These are phyloP conservation scores for Chaetoderma sp. DNA, from an alignment of 2,888 invertebrate species.

Conservation along the genomic window DNA sequence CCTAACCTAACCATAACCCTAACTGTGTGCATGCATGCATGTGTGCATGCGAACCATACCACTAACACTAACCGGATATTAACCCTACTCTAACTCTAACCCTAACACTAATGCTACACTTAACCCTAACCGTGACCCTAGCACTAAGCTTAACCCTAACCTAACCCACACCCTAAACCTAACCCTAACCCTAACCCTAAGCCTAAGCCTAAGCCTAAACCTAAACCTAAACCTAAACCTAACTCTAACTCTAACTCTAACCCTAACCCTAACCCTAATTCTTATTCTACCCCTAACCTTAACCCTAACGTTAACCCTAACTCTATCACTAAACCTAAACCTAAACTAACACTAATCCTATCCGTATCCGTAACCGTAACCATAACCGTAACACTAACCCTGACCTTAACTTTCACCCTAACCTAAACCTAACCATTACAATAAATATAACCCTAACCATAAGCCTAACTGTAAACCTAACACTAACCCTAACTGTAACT, in stretches of 20 bases:
- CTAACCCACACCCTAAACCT: constrained; percentile 10
- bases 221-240: constrained; percentile 22
- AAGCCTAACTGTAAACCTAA: too few relatives aligned
- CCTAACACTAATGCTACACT: background rate
- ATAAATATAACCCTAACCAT: background rate
- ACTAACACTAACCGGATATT: background rate
- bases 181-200: constrained; percentile 32
- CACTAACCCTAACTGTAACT: too few relatives aligned
- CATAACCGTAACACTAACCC: background rate
- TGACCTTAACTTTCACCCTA: background rate
- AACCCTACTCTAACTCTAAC: background rate
- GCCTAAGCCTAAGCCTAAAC: constrained; percentile 34
- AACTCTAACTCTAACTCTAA: constrained; percentile 26
- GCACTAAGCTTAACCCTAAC: background rate
- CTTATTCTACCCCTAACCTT: constrained; percentile 15
- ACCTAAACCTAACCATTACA: background rate
- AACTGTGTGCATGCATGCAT: background rate
- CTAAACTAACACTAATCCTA: constrained; percentile 13
- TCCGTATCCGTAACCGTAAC: background rate
- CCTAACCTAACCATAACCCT: background rate
- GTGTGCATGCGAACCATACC: background rate
- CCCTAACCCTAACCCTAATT: constrained; percentile 28
- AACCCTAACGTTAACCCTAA: constrained; percentile 4
- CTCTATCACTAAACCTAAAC: constrained; percentile 21
- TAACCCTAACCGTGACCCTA: background rate